Evolutionary conservation across 2,113 vertebrate species (phyloP).

Genomic region (Anhinga anhinga): DNA sequence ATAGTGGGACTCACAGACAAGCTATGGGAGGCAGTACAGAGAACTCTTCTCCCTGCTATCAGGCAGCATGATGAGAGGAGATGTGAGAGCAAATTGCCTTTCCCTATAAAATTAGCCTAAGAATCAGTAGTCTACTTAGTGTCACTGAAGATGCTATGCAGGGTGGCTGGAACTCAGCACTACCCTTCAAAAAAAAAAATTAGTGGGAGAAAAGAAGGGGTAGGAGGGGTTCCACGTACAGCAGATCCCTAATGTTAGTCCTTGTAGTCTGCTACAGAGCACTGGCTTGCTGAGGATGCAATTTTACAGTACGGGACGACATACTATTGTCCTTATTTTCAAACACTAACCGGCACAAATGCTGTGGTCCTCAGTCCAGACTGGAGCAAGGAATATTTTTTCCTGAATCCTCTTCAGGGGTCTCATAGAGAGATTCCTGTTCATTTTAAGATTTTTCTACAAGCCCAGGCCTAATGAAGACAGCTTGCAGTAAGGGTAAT

Average conservation of each 20-base stretch:
- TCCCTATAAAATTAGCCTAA: not conserved
- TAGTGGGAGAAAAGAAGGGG: not conserved
- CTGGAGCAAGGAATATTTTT: not conserved
- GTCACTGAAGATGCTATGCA: not conserved
- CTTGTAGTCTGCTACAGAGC: not conserved
- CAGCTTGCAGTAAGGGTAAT: not conserved
- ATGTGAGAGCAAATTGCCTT: not conserved
- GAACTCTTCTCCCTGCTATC: not conserved
- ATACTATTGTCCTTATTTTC: not conserved
- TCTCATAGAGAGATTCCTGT: not conserved
- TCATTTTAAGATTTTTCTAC: not conserved
- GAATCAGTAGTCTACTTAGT: too few species aligned
- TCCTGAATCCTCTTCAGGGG: not conserved
- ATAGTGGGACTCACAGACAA: not conserved
- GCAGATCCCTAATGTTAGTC: not conserved
- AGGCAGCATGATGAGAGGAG: too few species aligned
- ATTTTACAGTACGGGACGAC: not conserved
- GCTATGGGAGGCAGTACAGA: not conserved
- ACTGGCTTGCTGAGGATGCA: not conserved
- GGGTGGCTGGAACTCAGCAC: not conserved
- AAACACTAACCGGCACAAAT: not conserved
- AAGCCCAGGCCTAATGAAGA: not conserved
- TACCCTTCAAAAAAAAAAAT: not conserved
- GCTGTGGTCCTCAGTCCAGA: not conserved
- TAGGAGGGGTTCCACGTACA: not conserved